phyloP scores from a whole-genome alignment of 2,797 vertebrate species.

The Pteropus rufus region DNA sequence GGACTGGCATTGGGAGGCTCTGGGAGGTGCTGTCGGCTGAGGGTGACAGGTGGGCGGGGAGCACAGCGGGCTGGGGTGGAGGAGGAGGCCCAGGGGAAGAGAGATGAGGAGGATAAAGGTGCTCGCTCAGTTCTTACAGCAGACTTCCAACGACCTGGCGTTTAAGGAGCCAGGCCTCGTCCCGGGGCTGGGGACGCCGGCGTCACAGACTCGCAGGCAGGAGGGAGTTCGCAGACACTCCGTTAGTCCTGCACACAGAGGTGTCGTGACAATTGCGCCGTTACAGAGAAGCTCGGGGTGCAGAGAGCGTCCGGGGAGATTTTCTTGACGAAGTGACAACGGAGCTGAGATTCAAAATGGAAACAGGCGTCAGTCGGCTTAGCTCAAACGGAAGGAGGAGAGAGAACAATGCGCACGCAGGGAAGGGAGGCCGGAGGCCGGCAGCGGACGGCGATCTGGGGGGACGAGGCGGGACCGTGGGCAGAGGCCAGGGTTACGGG shows the following conservation, averaged over 20 bases:
- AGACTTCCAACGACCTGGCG: not conserved
- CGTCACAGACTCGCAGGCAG: not conserved
- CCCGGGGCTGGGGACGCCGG: not conserved
- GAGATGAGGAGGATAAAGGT: not conserved
- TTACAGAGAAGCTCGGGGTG: not conserved
- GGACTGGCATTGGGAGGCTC: not conserved
- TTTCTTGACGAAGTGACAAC: not conserved
- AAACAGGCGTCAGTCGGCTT: not conserved
- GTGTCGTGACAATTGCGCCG: not conserved
- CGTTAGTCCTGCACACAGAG: not conserved
- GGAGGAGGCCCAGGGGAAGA: not conserved
- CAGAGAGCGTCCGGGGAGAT: not conserved
- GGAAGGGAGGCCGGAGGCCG: not conserved
- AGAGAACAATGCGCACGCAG: not conserved
- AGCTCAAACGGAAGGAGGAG: not conserved
- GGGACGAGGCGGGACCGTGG: not conserved
- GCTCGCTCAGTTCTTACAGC: not conserved
- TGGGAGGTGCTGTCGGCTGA: not conserved
- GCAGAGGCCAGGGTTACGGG: not conserved
- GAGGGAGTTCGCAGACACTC: not conserved
- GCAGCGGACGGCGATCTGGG: accelerated
- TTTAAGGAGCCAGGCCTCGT: not conserved
- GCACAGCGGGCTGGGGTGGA: accelerated
- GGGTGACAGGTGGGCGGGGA: not conserved
- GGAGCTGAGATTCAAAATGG: not conserved